These are phyloP conservation scores for Radopholus similis DNA, from an alignment of 1,140 invertebrate genomes.

Conservation along the genomic window DNA sequence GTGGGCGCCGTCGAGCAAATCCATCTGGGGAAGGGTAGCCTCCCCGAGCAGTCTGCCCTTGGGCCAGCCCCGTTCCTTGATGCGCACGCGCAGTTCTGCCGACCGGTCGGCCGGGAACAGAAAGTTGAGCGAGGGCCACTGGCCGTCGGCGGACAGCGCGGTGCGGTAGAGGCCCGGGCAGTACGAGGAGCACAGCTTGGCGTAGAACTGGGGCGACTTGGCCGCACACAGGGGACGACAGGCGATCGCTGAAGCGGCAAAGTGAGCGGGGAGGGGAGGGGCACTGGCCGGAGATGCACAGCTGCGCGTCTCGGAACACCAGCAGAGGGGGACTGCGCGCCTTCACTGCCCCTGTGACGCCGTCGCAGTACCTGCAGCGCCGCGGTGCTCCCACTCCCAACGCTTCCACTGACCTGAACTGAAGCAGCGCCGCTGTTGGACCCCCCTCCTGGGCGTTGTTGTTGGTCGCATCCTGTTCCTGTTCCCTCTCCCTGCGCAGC, in stretches of 20 bases:
- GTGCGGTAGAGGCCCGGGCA: conserved; percentile 22
- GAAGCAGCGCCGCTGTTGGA: no score
- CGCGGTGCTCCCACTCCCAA: not conserved
- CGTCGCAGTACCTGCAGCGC: conserved; percentile 60
- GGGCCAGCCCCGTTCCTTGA: conserved; percentile 40
- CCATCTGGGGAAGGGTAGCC: conserved; percentile 32
- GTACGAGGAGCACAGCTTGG: conserved; percentile 25
- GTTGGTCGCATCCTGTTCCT: conserved; percentile 46
- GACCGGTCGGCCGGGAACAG: conserved; percentile 38
- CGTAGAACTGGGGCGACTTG: conserved; percentile 30
- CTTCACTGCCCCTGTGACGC: conserved; percentile 57
- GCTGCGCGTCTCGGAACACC: conserved; percentile 46
- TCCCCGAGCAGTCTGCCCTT: conserved; percentile 30
- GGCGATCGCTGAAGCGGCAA: not conserved
- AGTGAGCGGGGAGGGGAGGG: not conserved
- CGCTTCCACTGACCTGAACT: not conserved
- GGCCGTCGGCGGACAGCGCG: conserved; percentile 4
- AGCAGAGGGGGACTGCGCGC: conserved; percentile 60
- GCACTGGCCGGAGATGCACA: conserved; percentile 24
- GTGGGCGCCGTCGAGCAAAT: conserved; percentile 11
- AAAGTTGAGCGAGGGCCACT: conserved; percentile 36
- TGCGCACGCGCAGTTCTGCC: conserved; percentile 41
- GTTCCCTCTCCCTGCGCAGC: conserved; percentile 51
- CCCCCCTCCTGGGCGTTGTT: conserved; percentile 39
- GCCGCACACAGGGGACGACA: not conserved